Evolutionary conservation across 2,797 vertebrate species (phyloP).

Genomic region (Gorsachius magnificus): DNA sequence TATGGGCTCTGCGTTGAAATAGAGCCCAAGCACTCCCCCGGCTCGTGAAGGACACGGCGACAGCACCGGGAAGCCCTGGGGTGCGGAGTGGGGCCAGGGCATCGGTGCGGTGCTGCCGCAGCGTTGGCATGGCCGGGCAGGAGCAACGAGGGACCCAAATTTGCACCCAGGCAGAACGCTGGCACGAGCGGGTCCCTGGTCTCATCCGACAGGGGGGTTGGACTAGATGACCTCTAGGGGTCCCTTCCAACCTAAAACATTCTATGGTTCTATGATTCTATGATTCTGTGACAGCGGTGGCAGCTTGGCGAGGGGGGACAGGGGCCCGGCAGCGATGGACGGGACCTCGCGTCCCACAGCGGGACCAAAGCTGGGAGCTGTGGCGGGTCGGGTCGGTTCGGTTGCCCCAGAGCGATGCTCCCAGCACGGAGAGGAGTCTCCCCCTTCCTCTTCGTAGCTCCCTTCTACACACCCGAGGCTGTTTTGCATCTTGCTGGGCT

Average conservation of each 20-base stretch:
- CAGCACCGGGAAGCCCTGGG: not conserved
- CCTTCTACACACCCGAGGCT: rapidly evolving
- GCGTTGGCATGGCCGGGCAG: not conserved
- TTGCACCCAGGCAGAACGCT: not conserved
- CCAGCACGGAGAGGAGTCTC: not conserved
- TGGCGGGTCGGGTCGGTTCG: rapidly evolving
- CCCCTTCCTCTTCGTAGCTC: not conserved
- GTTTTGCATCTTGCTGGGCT: not conserved
- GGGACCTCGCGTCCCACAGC: not conserved
- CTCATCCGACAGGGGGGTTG: not conserved
- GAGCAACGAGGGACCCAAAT: not conserved
- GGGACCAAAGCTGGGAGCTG: not conserved
- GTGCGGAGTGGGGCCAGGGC: no score
- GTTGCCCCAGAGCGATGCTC: not conserved
- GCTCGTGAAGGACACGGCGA: rapidly evolving
- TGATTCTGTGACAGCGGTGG: no score
- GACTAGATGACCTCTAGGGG: no score
- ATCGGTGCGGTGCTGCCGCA: not conserved
- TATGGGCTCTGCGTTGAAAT: not conserved
- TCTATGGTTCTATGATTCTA: no score
- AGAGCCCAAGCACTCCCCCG: not conserved
- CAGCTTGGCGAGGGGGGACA: not conserved
- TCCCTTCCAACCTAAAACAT: no score
- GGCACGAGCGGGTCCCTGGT: not conserved
- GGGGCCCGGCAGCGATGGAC: not conserved